Percentiles rank a stretch among this genome's conserved stretches.
phyloP scores from a whole-genome alignment of 2,888 invertebrate genomes.

The Hypercompe scribonia region DNA sequence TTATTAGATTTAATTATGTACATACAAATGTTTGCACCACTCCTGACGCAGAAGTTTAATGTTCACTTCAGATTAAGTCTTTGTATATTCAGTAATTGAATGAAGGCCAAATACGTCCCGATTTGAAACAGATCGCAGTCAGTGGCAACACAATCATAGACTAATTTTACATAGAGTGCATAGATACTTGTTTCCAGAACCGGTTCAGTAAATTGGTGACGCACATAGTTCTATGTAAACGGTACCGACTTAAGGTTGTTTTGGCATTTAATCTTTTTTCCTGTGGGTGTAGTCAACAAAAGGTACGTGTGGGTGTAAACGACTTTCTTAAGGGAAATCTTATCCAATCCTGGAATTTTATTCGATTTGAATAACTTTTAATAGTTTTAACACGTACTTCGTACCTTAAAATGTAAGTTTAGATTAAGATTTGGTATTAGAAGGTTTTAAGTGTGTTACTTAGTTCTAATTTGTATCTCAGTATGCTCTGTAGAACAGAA shows the following conservation, averaged over 20 bases:
- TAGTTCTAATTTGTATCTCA: not conserved
- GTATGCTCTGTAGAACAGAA: not conserved
- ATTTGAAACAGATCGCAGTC: conserved; percentile 42
- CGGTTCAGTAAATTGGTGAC: conserved; percentile 39
- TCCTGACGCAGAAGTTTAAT: not conserved
- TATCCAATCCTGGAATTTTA: conserved; percentile 52
- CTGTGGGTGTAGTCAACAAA: conserved; percentile 60
- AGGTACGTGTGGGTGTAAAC: conserved; percentile 62
- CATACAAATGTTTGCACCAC: not conserved
- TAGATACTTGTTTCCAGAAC: conserved; percentile 6
- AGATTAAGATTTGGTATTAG: not conserved
- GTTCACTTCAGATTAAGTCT: not conserved
- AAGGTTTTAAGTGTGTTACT: not conserved
- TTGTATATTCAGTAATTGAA: conserved; percentile 26
- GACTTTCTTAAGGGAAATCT: conserved; percentile 57
- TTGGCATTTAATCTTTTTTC: conserved; percentile 63
- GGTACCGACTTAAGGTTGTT: conserved; percentile 54
- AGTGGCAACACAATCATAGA: conserved; percentile 37
- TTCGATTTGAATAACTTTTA: conserved; percentile 35
- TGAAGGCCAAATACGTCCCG: conserved; percentile 35
- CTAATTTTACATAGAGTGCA: conserved; percentile 18
- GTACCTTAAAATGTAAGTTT: not conserved
- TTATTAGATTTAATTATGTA: not conserved
- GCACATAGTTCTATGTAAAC: conserved; percentile 37
- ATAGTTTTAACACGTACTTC: conserved; percentile 21